Percentiles rank a stretch among this genome's conserved stretches.
Evolutionary conservation across 2,113 vertebrate species (phyloP).

Genomic region (Phyllopteryx taeniolatus): DNA sequence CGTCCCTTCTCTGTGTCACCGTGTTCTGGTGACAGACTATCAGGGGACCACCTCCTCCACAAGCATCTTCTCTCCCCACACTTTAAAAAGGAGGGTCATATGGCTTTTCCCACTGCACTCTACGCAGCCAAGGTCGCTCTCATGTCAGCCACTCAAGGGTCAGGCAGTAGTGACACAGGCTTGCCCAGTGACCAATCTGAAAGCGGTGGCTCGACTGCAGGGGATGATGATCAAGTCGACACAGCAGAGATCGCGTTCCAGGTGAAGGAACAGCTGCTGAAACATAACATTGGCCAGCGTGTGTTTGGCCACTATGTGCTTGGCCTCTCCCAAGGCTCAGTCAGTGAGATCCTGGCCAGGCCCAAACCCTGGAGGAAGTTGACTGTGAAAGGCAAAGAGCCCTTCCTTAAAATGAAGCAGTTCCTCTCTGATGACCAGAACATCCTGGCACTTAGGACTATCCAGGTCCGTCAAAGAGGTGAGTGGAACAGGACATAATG

Average conservation of each 20-base stretch:
- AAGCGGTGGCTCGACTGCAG: constrained; percentile 61
- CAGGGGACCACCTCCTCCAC: constrained; percentile 76
- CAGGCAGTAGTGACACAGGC: constrained; percentile 62
- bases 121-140: constrained; percentile 81
- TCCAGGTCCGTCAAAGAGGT: constrained; percentile 99
- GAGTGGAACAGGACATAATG: constrained; percentile 54
- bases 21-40: constrained; percentile 74
- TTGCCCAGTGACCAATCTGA: constrained; percentile 79
- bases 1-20: constrained; percentile 83
- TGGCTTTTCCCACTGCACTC: constrained; percentile 80
- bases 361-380: constrained; percentile 99
- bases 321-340: constrained; percentile 94
- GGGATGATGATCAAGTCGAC: constrained; percentile 91
- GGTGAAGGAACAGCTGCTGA: constrained; percentile 97
- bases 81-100: constrained; percentile 83
- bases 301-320: constrained; percentile 97
- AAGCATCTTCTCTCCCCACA: constrained; percentile 78
- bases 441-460: constrained; percentile 93
- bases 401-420: constrained; percentile 99
- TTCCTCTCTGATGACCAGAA: constrained; percentile 98
- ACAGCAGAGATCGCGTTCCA: constrained; percentile 96
- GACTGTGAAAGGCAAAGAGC: constrained; percentile 97
- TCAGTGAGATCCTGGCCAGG: constrained; percentile 96
- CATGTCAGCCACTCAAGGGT: constrained; percentile 63
- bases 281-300: constrained; percentile 96